Evolutionary conservation across 2,888 invertebrate genomes (phyloP).

Genomic region (Melinaea marsaeus): DNA sequence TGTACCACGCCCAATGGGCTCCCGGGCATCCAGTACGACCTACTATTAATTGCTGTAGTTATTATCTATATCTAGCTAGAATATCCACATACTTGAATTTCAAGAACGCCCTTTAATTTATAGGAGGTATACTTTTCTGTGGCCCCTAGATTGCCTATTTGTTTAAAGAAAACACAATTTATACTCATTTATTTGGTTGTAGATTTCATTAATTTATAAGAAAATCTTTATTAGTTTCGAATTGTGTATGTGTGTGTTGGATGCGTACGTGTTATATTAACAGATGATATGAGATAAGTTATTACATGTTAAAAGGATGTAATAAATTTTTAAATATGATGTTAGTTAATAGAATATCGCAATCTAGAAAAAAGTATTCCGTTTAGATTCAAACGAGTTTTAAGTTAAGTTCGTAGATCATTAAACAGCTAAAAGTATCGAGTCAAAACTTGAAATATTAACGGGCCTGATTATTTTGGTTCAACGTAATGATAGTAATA

Average conservation of each 20-base stretch:
- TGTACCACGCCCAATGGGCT: constrained; percentile 57
- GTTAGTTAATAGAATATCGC: too few relatives aligned
- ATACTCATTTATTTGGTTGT: constrained; percentile 18
- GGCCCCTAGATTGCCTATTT: constrained; percentile 30
- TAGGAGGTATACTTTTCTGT: constrained; percentile 34
- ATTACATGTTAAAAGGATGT: too few relatives aligned
- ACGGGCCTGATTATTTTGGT: constrained; percentile 58
- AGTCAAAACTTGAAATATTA: constrained; percentile 61
- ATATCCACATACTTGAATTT: constrained; percentile 46
- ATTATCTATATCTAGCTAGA: constrained; percentile 41
- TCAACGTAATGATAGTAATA: constrained; percentile 66
- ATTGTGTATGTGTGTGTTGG: neutral
- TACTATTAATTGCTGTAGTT: constrained; percentile 46
- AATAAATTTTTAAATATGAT: too few relatives aligned
- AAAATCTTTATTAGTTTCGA: neutral
- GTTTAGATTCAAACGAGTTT: constrained; percentile 14
- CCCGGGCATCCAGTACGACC: constrained; percentile 49
- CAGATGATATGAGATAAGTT: too few relatives aligned
- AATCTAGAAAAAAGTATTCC: neutral
- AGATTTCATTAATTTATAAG: constrained; percentile 9
- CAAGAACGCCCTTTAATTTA: constrained; percentile 48
- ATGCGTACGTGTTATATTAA: too few relatives aligned
- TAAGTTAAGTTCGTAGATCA: constrained; percentile 19
- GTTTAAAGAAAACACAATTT: constrained; percentile 28
- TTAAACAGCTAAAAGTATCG: constrained; percentile 53